Percentiles rank a stretch among this genome's conserved stretches.
Evolutionary conservation across 2,888 invertebrate species (phyloP).

Genomic region (Podotricha telesiphe): DNA sequence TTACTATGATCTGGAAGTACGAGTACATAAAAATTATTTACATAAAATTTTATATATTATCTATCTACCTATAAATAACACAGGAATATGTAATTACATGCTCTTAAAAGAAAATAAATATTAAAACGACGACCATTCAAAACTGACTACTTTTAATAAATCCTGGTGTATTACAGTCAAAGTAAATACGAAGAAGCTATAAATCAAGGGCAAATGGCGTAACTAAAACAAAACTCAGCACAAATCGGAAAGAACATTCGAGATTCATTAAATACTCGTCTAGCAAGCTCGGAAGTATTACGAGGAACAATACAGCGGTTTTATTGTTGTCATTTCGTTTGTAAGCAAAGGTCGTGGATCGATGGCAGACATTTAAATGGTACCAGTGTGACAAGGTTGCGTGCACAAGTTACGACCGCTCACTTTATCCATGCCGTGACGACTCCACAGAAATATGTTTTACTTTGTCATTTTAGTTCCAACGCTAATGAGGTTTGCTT

Average conservation of each 20-base stretch:
- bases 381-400: conserved; percentile 33
- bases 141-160: not conserved
- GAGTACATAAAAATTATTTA: too few species aligned
- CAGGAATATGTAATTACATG: not conserved
- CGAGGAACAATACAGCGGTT: conserved; percentile 26
- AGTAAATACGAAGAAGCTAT: conserved; percentile 3
- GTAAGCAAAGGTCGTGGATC: conserved; percentile 25
- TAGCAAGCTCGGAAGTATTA: conserved; percentile 17
- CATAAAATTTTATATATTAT: too few species aligned
- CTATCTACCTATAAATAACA: not conserved
- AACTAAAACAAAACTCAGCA: conserved; percentile 22
- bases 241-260: conserved; percentile 17
- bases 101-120: not conserved
- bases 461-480: not conserved
- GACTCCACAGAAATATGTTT: conserved; percentile 16
- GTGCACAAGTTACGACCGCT: conserved; percentile 27
- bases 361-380: conserved; percentile 31
- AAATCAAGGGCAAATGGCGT: conserved; percentile 16
- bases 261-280: conserved; percentile 31
- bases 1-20: too few species aligned
- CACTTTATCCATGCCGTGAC: conserved; percentile 18
- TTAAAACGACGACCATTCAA: not conserved
- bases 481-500: not conserved
- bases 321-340: conserved; percentile 29
- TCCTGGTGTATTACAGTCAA: not conserved